Percentiles rank a stretch among this genome's conserved stretches.
Conservation (phyloP, 2,888 invertebrate species). For the Acleris cristana region DNA sequence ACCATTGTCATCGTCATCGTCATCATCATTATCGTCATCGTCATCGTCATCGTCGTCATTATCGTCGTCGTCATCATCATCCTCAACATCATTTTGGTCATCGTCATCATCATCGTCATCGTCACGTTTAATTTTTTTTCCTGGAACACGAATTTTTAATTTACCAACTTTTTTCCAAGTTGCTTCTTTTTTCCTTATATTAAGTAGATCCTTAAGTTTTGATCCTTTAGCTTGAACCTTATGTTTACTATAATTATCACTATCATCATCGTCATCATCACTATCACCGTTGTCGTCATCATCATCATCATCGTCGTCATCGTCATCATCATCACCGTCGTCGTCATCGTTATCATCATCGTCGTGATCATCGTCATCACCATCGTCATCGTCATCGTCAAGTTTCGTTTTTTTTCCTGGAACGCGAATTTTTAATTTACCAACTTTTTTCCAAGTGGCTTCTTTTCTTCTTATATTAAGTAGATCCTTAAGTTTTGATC, state of each 20-base stretch:
- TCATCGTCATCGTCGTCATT: slow-evolving; percentile 68
- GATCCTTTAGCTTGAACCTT: slow-evolving; percentile 11
- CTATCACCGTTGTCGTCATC: slow-evolving; percentile 59
- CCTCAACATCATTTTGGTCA: slow-evolving; percentile 48
- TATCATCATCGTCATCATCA: slow-evolving; percentile 69
- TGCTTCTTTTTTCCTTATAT: slow-evolving; percentile 48
- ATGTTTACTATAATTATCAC: slow-evolving; percentile 53
- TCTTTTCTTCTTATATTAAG: slow-evolving; percentile 49
- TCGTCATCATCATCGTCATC: slow-evolving; percentile 67
- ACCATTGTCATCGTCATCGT: slow-evolving; percentile 68
- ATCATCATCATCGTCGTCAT: slow-evolving; percentile 59
- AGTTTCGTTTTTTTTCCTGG: slow-evolving; percentile 55
- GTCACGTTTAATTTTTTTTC: slow-evolving; percentile 59
- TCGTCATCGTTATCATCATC: slow-evolving; percentile 62
- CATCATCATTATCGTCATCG: slow-evolving; percentile 75
- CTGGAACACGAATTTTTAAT: slow-evolving; percentile 52
- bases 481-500: slow-evolving; percentile 42
- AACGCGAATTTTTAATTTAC: slow-evolving; percentile 52
- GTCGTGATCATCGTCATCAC: slow-evolving; percentile 71
- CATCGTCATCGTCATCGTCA: slow-evolving; percentile 74
- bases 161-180: slow-evolving; percentile 54
- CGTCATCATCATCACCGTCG: slow-evolving; percentile 60
- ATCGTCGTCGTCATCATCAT: slow-evolving; percentile 67
- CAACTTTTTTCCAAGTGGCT: slow-evolving; percentile 52
- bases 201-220: slow-evolving; percentile 45